phyloP scores from a whole-genome alignment of 2,797 vertebrate genomes.

The Anas capensis region DNA sequence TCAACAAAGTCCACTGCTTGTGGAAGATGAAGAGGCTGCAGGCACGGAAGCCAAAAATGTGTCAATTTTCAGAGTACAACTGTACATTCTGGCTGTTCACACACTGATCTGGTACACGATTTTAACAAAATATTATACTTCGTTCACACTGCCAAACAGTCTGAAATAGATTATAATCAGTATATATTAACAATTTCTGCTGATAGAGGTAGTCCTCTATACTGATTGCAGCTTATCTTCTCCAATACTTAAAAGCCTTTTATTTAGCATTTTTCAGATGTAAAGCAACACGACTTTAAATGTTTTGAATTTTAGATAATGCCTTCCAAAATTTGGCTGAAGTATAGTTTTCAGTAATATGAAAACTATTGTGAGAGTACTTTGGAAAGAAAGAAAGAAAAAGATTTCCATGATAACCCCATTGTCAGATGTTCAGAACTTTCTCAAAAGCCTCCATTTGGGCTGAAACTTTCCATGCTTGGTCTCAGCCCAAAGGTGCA shows the following conservation, averaged over 20 bases:
- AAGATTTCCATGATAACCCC: constrained; percentile 74
- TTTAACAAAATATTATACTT: constrained; percentile 22
- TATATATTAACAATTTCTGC: constrained; percentile 33
- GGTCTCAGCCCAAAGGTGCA: constrained; percentile 76
- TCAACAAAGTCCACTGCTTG: not conserved
- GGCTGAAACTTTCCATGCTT: constrained; percentile 76
- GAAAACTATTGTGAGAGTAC: constrained; percentile 67
- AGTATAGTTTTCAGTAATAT: constrained; percentile 64
- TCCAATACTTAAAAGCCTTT: not conserved
- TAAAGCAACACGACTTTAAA: not conserved
- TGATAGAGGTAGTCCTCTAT: not conserved
- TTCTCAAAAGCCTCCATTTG: constrained; percentile 77
- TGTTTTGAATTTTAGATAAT: constrained; percentile 58
- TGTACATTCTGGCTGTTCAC: constrained; percentile 17
- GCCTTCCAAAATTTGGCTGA: constrained; percentile 67
- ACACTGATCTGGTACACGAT: constrained; percentile 11
- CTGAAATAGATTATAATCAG: constrained; percentile 3
- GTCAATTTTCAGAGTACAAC: constrained; percentile 74
- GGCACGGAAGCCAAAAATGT: not conserved
- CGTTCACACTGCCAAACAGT: constrained; percentile 47
- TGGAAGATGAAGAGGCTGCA: not conserved
- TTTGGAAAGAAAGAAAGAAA: constrained; percentile 72
- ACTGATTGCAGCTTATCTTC: not conserved
- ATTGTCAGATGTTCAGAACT: constrained; percentile 77
- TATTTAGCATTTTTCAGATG: not conserved